Conservation (phyloP, 1,140 invertebrate genomes). For the Brevipalpus yothersi region DNA sequence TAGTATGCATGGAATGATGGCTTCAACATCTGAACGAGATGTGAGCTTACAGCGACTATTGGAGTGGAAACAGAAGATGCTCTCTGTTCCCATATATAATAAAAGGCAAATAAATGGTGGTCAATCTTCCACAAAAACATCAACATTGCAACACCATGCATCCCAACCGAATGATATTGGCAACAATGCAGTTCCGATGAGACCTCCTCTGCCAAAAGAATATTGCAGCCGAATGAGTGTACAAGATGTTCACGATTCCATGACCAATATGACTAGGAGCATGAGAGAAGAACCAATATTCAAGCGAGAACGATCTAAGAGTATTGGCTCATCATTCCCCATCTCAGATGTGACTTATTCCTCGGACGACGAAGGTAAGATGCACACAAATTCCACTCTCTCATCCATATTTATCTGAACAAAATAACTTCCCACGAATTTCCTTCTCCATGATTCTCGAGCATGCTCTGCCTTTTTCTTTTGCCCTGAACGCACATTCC, state of each 20-base stretch:
- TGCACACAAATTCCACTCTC: too few relatives aligned
- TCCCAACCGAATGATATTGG: background rate
- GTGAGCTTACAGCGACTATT: constrained; percentile 69
- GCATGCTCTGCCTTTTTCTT: too few relatives aligned
- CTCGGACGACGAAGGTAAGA: constrained; percentile 59
- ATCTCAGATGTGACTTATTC: constrained; percentile 28
- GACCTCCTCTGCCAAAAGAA: constrained; percentile 4
- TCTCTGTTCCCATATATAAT: constrained; percentile 53
- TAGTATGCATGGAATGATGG: background rate
- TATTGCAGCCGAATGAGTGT: constrained; percentile 12
- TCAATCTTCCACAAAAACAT: background rate
- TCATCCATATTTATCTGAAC: too few relatives aligned
- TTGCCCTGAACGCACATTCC: too few relatives aligned
- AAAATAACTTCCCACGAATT: too few relatives aligned
- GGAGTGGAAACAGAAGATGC: constrained; percentile 77
- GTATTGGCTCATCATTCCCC: background rate
- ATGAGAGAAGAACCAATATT: background rate
- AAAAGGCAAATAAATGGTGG: constrained; percentile 24
- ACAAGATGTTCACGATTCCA: background rate
- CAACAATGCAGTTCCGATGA: constrained; percentile 1
- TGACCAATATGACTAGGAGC: background rate
- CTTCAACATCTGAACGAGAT: constrained; percentile 31
- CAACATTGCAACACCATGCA: background rate
- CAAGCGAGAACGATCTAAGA: background rate
- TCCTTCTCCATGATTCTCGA: too few relatives aligned